Base-by-base conservation (phyloP, 2,888 invertebrate genomes). In the Fabriciana adippe region DNA sequence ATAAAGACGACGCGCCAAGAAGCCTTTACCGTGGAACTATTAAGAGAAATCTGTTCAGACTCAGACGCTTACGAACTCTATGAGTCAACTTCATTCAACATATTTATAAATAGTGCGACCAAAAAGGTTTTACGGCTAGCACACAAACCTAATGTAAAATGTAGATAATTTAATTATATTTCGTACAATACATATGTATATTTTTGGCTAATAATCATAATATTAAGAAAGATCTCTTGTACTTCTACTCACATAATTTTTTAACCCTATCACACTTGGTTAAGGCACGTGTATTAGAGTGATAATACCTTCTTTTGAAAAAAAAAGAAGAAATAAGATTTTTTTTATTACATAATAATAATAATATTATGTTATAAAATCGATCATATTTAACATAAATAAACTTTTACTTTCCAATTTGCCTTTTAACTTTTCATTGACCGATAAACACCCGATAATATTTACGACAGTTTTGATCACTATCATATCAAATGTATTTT, bases 71-170 rank as follows among this genome's bases (percentile, higher is more conserved):
- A 68, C 68, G 45, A 68, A 53, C 26, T 66, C 13, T 59, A 56
- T 70, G 69, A 71, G 54, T 71, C 67, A 69, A 62, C 66, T 69
- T 69, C 66, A 69, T 71, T 68, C 68, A 71, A 69, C 65, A 63
- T 51, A 53, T 61, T 61, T 61, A 61, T 61, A 61, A 61, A 61
- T 50, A 61, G 18, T 51, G 2, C 8, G 5, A 18, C 16, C 53
- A 13, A 51, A n/a, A 16, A 61, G 35, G 41, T 51, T 51, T 50
- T 31, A 53, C 61, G 35, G 60, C 16, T 50, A 61, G 18, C 31
- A 3, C 15, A 50, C 14, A 50, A 50, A 31, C n/a, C 15, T 18
- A 8, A 57, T 3, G 47, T 47, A 47, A 21, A n/a, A 47, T 1
- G 45, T 21, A 5, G 57, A 21, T 15, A 15, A 6, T 45, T 31